A percentile compares a stretch with the other conserved stretches of the same genome.
Evolutionary conservation across 1,140 invertebrate genomes (phyloP).

Genomic region (Temnothorax longispinosus): DNA sequence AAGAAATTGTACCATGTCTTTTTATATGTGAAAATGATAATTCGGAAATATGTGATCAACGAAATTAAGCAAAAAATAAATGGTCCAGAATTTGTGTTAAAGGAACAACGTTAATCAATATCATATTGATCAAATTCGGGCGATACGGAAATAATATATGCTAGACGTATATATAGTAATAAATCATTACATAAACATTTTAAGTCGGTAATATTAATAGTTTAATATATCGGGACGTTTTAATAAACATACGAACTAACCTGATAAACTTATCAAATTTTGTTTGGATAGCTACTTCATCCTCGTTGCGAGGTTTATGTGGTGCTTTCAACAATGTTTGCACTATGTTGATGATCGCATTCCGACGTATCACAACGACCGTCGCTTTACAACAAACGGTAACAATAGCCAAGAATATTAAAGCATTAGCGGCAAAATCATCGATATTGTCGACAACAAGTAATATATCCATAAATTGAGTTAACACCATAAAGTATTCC

Average conservation of each 20-base stretch:
- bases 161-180: too few species aligned
- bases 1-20: too few species aligned
- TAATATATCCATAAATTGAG: slow-evolving; percentile 26
- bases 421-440: slow-evolving; percentile 14
- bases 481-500: slow-evolving; percentile 20
- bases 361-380: neutral
- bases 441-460: slow-evolving; percentile 33
- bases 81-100: too few species aligned
- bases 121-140: too few species aligned
- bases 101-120: too few species aligned
- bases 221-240: too few species aligned
- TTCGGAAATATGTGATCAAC: too few species aligned
- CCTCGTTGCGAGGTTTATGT: neutral
- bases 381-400: slow-evolving; percentile 17
- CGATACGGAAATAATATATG: too few species aligned
- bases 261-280: slow-evolving; percentile 42
- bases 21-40: too few species aligned
- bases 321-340: neutral
- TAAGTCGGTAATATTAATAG: too few species aligned
- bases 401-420: slow-evolving; percentile 4
- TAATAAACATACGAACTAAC: neutral
- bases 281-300: slow-evolving; percentile 15
- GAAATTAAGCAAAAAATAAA: too few species aligned
- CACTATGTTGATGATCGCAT: neutral
- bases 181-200: neutral